These are phyloP conservation scores for Meganola albula DNA, from an alignment of 2,888 invertebrate species.

Conservation along the genomic window DNA sequence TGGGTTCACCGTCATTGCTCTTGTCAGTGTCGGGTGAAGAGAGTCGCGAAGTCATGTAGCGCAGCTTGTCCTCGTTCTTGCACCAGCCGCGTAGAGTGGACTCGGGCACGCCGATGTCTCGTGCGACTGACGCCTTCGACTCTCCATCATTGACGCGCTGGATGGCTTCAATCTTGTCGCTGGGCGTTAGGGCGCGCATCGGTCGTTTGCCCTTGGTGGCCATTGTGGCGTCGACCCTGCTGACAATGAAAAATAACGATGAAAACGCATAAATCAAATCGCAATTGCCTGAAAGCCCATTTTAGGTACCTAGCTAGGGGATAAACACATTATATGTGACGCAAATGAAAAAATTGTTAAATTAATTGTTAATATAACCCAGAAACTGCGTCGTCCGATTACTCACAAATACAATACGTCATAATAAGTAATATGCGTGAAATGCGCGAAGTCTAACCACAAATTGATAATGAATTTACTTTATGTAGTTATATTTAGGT, in stretches of 20 bases:
- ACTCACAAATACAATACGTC: no score
- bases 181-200: constrained; percentile 85
- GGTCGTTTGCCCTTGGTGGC: constrained; percentile 87
- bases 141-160: constrained; percentile 90
- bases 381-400: no score
- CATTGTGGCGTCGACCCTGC: constrained; percentile 70
- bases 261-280: no score
- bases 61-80: constrained; percentile 87
- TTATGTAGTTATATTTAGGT: no score
- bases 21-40: constrained; percentile 84
- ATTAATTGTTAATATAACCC: no score
- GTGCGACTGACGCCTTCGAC: constrained; percentile 90
- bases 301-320: no score
- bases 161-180: constrained; percentile 89
- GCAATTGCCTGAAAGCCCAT: no score
- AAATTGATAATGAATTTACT: no score
- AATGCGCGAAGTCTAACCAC: no score
- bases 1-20: constrained; percentile 70
- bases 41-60: constrained; percentile 82
- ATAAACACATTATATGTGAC: no score
- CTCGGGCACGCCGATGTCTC: constrained; percentile 91
- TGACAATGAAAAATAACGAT: constrained; percentile 46
- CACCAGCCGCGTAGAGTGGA: constrained; percentile 93
- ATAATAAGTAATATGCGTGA: no score
- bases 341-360: no score